Conservation (phyloP, 92 coral and sea anemone genomes). For the Montipora capitata region DNA sequence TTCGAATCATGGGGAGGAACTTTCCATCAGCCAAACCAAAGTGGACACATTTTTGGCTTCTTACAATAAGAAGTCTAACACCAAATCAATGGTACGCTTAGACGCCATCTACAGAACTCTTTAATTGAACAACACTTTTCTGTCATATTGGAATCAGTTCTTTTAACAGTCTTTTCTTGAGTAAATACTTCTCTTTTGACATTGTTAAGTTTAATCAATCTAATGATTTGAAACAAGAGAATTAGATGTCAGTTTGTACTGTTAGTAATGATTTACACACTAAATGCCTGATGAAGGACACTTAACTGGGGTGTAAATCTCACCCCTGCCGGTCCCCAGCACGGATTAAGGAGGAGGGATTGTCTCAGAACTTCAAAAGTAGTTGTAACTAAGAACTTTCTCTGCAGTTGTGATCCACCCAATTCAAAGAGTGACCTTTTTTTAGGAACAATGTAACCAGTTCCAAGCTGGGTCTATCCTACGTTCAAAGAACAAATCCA, state of each 20-base stretch:
- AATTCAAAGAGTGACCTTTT: too few species aligned
- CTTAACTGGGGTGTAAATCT: background rate
- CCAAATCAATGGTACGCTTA: slow-evolving; percentile 23
- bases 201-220: too few species aligned
- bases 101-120: background rate
- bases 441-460: too few species aligned
- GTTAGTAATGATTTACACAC: background rate
- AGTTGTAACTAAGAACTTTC: background rate
- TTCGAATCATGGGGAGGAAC: too few species aligned
- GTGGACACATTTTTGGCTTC: too few species aligned
- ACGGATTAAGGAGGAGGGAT: slow-evolving; percentile 29
- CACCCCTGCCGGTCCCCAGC: slow-evolving; percentile 38
- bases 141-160: too few species aligned
- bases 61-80: too few species aligned
- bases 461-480: slow-evolving; percentile 57
- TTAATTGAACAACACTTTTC: background rate
- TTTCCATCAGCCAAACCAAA: too few species aligned
- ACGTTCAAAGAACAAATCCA: too few species aligned
- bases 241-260: background rate
- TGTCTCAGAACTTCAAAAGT: too few species aligned
- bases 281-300: background rate
- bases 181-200: too few species aligned
- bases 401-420: background rate
- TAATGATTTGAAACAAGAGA: background rate
- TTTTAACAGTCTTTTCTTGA: too few species aligned